Percentiles rank a stretch among this genome's conserved stretches.
Evolutionary conservation across 1,140 invertebrate genomes (phyloP).

Genomic region (Saccostrea cuccullata): DNA sequence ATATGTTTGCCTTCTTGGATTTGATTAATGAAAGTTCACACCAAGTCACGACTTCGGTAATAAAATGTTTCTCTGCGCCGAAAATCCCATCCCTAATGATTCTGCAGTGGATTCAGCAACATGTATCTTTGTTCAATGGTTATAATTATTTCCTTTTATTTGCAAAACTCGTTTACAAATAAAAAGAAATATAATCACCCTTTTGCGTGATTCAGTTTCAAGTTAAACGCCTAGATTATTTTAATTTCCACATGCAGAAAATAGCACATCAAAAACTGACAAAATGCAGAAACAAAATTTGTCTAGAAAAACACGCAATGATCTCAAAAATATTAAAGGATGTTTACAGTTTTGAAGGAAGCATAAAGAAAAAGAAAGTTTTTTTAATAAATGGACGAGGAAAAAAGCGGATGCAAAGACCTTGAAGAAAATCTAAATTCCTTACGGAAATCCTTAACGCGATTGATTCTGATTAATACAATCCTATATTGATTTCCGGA

Average conservation of each 20-base stretch:
- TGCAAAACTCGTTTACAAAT: not conserved
- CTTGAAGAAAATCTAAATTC: not conserved
- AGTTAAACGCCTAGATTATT: not conserved
- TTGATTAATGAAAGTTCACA: conserved; percentile 4
- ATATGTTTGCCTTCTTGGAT: not conserved
- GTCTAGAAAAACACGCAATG: too few relatives aligned
- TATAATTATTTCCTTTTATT: not conserved
- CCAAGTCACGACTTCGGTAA: not conserved
- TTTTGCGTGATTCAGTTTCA: not conserved
- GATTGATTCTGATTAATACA: not conserved
- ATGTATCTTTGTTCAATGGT: not conserved
- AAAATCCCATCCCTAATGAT: not conserved
- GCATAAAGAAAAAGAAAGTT: too few relatives aligned
- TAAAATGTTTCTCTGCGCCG: not conserved
- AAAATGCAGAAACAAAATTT: too few relatives aligned
- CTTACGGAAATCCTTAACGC: not conserved
- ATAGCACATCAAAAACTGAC: too few relatives aligned
- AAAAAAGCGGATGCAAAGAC: not conserved
- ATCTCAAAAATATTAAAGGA: too few relatives aligned
- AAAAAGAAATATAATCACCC: not conserved
- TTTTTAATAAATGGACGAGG: not conserved
- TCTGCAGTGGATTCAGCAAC: not conserved
- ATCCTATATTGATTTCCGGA: not conserved
- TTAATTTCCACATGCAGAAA: not conserved
- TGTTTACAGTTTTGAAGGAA: too few relatives aligned